Evolutionary conservation across 2,888 invertebrate species (phyloP).

Genomic region (Cephus nigrinus): DNA sequence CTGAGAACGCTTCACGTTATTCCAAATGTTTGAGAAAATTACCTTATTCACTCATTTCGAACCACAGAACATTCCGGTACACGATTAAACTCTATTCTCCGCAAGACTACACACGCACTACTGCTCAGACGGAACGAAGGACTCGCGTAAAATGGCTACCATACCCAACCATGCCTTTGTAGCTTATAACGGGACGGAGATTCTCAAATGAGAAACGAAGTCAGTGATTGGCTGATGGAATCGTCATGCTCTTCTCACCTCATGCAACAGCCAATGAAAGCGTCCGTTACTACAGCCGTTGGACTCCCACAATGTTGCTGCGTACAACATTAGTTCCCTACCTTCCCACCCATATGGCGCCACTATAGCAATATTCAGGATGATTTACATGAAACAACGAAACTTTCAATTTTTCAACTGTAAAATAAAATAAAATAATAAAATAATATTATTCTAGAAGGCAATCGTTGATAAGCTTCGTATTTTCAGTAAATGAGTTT

Average conservation of each 20-base stretch:
- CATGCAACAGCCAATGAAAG: not conserved
- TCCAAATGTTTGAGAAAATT: slow-evolving; percentile 8
- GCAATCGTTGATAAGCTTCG: not conserved
- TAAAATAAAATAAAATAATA: not conserved
- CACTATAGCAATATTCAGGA: not conserved
- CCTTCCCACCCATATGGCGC: not conserved
- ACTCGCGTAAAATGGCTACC: slow-evolving; percentile 52
- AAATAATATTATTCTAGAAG: not conserved
- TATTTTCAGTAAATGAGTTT: not conserved
- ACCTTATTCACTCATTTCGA: slow-evolving; percentile 38
- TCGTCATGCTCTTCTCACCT: not conserved
- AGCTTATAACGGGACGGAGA: slow-evolving; percentile 35
- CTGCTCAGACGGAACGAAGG: slow-evolving; percentile 43
- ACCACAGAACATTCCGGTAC: slow-evolving; percentile 31
- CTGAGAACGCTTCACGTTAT: not conserved
- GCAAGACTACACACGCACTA: slow-evolving; percentile 43
- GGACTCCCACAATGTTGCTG: not conserved
- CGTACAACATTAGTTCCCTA: not conserved
- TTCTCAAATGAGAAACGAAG: slow-evolving; percentile 17
- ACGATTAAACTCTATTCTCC: slow-evolving; percentile 37
- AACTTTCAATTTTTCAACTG: not conserved
- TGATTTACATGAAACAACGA: not conserved
- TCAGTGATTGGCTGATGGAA: slow-evolving; percentile 30
- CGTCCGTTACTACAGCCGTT: not conserved
- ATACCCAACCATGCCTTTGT: slow-evolving; percentile 29